Conservation (phyloP, 2,797 vertebrate genomes). For the Macroramphosus scolopax region DNA sequence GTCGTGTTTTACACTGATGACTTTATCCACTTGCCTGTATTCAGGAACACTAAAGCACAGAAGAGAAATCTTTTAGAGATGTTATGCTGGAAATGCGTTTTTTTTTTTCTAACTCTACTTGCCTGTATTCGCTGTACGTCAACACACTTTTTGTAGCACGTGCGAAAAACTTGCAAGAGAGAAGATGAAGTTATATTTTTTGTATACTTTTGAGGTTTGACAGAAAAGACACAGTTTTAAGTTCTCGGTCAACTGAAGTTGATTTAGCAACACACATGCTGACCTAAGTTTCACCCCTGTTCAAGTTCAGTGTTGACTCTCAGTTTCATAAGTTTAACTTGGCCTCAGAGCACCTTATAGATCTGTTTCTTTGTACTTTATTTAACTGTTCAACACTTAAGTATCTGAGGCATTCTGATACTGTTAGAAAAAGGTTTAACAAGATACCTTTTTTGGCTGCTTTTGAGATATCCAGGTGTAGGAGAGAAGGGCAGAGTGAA, state of each 20-base stretch:
- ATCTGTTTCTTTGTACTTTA: conserved; percentile 29
- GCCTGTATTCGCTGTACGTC: conserved; percentile 43
- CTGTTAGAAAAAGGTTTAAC: neutral
- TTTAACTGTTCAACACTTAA: conserved; percentile 21
- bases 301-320: neutral
- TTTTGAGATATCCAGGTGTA: neutral
- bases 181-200: neutral
- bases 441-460: neutral
- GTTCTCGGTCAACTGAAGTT: conserved; percentile 4
- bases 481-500: neutral
- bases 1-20: conserved; percentile 30
- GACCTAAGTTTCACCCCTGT: neutral
- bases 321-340: neutral
- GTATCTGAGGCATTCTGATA: conserved; percentile 7
- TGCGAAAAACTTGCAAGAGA: neutral
- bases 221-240: neutral
- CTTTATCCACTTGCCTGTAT: conserved; percentile 23
- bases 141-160: conserved; percentile 11
- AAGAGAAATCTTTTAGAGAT: conserved; percentile 12
- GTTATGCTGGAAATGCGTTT: conserved; percentile 30
- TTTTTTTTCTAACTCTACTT: conserved; percentile 21
- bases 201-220: neutral
- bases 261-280: conserved; percentile 2
- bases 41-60: conserved; percentile 37
- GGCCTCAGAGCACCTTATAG: conserved; percentile 2